These are phyloP conservation scores for Serilophus lunatus DNA, from an alignment of 2,113 vertebrate species.

Conservation along the genomic window DNA sequence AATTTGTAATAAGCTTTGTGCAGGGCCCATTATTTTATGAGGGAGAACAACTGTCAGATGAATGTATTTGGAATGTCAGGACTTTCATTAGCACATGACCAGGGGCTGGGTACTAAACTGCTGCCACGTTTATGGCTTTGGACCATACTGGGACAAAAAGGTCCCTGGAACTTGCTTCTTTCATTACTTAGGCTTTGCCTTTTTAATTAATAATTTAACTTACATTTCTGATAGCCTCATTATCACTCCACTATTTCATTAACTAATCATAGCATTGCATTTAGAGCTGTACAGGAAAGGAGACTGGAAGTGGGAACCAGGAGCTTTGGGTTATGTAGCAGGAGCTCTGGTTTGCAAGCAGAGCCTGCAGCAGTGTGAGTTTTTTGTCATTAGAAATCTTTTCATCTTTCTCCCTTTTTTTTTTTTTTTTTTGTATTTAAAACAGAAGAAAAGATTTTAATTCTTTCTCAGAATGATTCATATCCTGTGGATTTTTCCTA, in stretches of 20 bases:
- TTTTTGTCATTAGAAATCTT: conserved; percentile 69
- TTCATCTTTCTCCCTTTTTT: conserved; percentile 39
- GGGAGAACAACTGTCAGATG: conserved; percentile 62
- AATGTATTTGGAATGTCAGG: conserved; percentile 71
- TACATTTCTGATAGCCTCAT: conserved; percentile 64
- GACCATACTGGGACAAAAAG: conserved; percentile 55
- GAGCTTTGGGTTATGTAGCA: neutral
- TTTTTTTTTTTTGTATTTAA: conserved; percentile 35
- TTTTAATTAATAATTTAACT: conserved; percentile 82
- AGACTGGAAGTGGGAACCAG: conserved; percentile 13
- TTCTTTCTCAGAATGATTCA: conserved; percentile 67
- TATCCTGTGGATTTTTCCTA: conserved; percentile 71
- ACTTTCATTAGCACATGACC: conserved; percentile 72
- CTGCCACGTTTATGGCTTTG: conserved; percentile 68
- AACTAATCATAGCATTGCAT: conserved; percentile 69
- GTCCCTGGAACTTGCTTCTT: conserved; percentile 43
- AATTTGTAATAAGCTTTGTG: conserved; percentile 67
- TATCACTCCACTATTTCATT: conserved; percentile 67
- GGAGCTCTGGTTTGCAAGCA: conserved; percentile 58
- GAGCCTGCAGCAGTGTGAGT: conserved; percentile 51
- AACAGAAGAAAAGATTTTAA: conserved; percentile 60
- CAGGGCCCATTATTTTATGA: conserved; percentile 57
- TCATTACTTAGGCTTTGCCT: conserved; percentile 70
- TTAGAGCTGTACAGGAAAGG: conserved; percentile 68
- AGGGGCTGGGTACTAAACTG: conserved; percentile 58